Conservation (phyloP, 2,797 vertebrate genomes). For the Cossypha caffra region DNA sequence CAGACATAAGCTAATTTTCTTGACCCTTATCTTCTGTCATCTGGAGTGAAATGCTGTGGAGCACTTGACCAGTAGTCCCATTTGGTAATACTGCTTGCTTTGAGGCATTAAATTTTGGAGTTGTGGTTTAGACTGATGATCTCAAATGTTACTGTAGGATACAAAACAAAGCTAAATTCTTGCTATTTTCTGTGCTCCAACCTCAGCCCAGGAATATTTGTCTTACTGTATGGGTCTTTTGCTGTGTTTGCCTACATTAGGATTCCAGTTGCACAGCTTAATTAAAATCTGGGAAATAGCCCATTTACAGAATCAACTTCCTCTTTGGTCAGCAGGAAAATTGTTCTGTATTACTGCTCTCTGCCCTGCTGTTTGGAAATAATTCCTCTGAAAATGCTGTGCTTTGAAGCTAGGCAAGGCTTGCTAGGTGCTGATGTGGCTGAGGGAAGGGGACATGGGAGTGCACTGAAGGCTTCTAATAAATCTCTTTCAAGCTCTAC, state of each 20-base stretch:
- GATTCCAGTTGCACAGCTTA: not conserved
- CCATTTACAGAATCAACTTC: not conserved
- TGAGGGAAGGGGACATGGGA: not conserved
- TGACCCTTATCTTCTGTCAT: not conserved
- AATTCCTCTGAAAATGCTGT: not conserved
- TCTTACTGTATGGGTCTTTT: not conserved
- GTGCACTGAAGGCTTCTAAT: not conserved
- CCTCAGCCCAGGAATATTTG: not conserved
- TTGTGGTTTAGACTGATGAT: not conserved
- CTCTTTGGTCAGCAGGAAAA: not conserved
- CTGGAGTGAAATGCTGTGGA: not conserved
- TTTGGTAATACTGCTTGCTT: not conserved
- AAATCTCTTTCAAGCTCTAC: not conserved
- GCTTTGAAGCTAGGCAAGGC: slow-evolving; percentile 7
- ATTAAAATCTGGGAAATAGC: slow-evolving; percentile 14
- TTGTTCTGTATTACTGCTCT: not conserved
- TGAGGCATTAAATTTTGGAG: not conserved
- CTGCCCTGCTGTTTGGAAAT: not conserved
- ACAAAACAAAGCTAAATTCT: not conserved
- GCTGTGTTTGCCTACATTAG: not conserved
- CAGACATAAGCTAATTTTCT: not conserved
- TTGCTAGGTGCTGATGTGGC: not conserved
- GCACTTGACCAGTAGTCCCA: not conserved
- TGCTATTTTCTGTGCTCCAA: not conserved
- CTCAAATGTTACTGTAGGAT: not conserved